A percentile compares a stretch with the other conserved stretches of the same genome.
Evolutionary conservation across 2,888 invertebrate species (phyloP).

Genomic region (Matsumyia berberina): DNA sequence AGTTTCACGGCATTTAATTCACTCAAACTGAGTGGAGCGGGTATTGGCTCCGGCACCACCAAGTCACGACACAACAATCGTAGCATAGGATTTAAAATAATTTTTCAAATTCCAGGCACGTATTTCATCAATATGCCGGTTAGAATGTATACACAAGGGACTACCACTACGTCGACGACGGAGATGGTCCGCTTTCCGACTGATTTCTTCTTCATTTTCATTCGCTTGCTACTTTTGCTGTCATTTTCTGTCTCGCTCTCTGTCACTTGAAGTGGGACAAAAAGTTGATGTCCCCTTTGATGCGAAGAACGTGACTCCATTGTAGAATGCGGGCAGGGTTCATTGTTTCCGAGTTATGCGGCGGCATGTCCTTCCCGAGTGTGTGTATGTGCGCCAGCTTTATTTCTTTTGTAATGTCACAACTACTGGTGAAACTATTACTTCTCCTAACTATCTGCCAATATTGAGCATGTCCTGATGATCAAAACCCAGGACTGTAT

Average conservation of each 20-base stretch:
- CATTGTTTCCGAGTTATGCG: slow-evolving; percentile 75
- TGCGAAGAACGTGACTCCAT: slow-evolving; percentile 73
- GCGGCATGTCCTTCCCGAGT: slow-evolving; percentile 68
- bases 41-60: not conserved
- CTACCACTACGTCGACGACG: slow-evolving; percentile 40
- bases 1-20: slow-evolving; percentile 65
- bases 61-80: slow-evolving; percentile 58
- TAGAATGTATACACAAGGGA: slow-evolving; percentile 66
- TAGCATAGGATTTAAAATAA: slow-evolving; percentile 67
- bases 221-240: slow-evolving; percentile 45
- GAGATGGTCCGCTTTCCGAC: slow-evolving; percentile 55
- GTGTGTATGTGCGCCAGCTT: slow-evolving; percentile 53
- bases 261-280: slow-evolving; percentile 43
- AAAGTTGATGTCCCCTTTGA: slow-evolving; percentile 68
- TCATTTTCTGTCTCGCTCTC: not conserved
- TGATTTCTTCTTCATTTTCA: slow-evolving; percentile 66
- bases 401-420: slow-evolving; percentile 62
- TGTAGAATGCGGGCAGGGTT: slow-evolving; percentile 62
- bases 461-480: slow-evolving; percentile 54
- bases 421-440: slow-evolving; percentile 59
- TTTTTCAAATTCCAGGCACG: slow-evolving; percentile 69
- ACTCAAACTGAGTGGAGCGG: slow-evolving; percentile 35
- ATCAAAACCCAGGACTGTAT: slow-evolving; percentile 36
- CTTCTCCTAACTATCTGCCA: slow-evolving; percentile 62
- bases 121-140: slow-evolving; percentile 75